Conservation (phyloP, 2,797 vertebrate genomes). For the Muscicapa striata region DNA sequence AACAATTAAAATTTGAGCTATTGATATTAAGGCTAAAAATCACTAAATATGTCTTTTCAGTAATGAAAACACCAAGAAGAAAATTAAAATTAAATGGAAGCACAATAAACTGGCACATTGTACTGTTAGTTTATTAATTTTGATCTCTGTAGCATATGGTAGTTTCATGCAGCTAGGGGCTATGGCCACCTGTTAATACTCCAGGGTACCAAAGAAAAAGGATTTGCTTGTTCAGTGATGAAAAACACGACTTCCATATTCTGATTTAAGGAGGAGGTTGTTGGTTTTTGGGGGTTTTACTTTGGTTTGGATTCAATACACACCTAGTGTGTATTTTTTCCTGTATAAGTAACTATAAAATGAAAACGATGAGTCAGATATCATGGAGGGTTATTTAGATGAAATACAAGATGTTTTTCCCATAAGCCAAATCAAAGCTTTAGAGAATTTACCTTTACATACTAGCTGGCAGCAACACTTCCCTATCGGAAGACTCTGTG, state of each 20-base stretch:
- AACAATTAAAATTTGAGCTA: not conserved
- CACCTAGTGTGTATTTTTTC: not conserved
- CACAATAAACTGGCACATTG: constrained; percentile 40
- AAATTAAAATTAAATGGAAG: constrained; percentile 49
- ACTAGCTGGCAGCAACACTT: not conserved
- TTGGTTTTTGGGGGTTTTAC: not conserved
- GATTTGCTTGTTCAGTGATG: constrained; percentile 32
- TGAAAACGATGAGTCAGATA: not conserved
- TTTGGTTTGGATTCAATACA: not conserved
- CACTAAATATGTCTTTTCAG: not conserved
- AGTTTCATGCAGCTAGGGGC: constrained; percentile 43
- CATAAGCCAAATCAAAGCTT: not conserved
- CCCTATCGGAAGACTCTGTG: not conserved
- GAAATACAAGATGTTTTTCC: not conserved
- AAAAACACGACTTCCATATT: constrained; percentile 30
- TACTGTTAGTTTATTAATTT: constrained; percentile 64
- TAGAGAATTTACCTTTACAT: not conserved
- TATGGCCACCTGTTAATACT: constrained; percentile 64
- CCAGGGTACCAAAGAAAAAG: constrained; percentile 41
- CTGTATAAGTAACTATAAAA: not conserved
- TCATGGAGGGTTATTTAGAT: not conserved
- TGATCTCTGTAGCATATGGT: constrained; percentile 59
- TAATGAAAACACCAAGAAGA: constrained; percentile 11
- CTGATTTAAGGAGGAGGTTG: not conserved
- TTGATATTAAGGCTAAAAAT: constrained; percentile 18